A percentile compares a stretch with the other conserved stretches of the same genome.
These are phyloP conservation scores for Typhlomys cinereus DNA, from an alignment of 2,113 vertebrate genomes.

Conservation along the genomic window DNA sequence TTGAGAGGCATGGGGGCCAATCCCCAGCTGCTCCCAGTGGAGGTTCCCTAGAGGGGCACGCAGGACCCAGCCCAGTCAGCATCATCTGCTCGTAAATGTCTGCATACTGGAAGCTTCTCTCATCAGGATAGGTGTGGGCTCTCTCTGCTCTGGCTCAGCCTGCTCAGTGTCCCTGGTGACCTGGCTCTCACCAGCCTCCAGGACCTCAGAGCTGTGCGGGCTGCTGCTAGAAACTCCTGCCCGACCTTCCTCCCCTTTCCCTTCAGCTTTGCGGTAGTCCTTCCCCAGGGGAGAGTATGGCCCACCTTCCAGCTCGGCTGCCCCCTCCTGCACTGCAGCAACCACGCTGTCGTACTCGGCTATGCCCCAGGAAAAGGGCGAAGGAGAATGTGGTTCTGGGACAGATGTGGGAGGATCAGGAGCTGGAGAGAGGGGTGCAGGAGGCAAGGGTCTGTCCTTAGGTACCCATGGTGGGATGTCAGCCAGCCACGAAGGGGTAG, in stretches of 20 bases:
- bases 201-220: slow-evolving; percentile 28
- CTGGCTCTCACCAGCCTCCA: neutral
- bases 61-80: slow-evolving; percentile 80
- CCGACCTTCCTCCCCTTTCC: slow-evolving; percentile 56
- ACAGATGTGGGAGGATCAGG: slow-evolving; percentile 64
- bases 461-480: slow-evolving; percentile 81
- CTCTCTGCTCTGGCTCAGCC: slow-evolving; percentile 90
- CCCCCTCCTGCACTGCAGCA: slow-evolving; percentile 74
- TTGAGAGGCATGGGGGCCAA: slow-evolving; percentile 79
- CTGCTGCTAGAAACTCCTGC: slow-evolving; percentile 37
- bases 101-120: slow-evolving; percentile 94
- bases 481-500: slow-evolving; percentile 75
- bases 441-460: slow-evolving; percentile 76
- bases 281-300: slow-evolving; percentile 78
- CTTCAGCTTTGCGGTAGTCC: slow-evolving; percentile 78
- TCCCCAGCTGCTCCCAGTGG: slow-evolving; percentile 59
- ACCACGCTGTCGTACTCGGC: slow-evolving; percentile 73
- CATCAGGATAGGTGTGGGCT: slow-evolving; percentile 95
- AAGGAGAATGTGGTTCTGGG: slow-evolving; percentile 63
- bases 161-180: slow-evolving; percentile 72
- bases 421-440: slow-evolving; percentile 74
- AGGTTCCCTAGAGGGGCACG: slow-evolving; percentile 68
- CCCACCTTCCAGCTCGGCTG: slow-evolving; percentile 77
- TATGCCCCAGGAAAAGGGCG: slow-evolving; percentile 70
- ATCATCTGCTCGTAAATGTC: slow-evolving; percentile 92